Evolutionary conservation across 2,113 vertebrate genomes (phyloP).

Genomic region (Lycaon pictus): DNA sequence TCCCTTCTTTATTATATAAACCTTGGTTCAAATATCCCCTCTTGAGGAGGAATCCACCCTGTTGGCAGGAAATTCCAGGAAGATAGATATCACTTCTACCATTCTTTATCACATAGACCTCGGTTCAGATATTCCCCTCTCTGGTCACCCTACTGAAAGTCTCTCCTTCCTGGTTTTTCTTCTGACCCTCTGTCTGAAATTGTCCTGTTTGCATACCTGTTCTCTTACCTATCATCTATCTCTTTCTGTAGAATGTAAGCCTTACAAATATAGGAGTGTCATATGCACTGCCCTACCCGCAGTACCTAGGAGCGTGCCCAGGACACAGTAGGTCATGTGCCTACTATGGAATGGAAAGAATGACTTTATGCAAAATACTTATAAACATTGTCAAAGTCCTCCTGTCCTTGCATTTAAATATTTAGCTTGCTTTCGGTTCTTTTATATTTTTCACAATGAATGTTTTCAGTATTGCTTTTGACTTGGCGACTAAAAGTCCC

Average conservation of each 20-base stretch:
- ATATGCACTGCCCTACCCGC: not conserved
- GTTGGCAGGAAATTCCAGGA: no score
- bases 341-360: not conserved
- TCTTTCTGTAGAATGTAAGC: not conserved
- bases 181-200: not conserved
- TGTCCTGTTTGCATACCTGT: not conserved
- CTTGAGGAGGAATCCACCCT: not conserved
- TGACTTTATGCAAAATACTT: not conserved
- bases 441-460: constrained; percentile 5
- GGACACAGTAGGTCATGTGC: not conserved
- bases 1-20: not conserved
- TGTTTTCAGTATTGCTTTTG: not conserved
- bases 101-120: not conserved
- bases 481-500: not conserved
- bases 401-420: not conserved
- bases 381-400: not conserved
- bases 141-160: not conserved
- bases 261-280: not conserved
- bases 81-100: no score
- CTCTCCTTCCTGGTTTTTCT: not conserved
- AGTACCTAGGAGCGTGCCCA: not conserved
- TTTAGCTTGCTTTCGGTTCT: not conserved
- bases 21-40: not conserved
- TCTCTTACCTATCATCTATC: not conserved
- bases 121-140: not conserved